These are phyloP conservation scores for Entelurus aequoreus DNA, from an alignment of 2,113 vertebrate genomes.

Conservation along the genomic window DNA sequence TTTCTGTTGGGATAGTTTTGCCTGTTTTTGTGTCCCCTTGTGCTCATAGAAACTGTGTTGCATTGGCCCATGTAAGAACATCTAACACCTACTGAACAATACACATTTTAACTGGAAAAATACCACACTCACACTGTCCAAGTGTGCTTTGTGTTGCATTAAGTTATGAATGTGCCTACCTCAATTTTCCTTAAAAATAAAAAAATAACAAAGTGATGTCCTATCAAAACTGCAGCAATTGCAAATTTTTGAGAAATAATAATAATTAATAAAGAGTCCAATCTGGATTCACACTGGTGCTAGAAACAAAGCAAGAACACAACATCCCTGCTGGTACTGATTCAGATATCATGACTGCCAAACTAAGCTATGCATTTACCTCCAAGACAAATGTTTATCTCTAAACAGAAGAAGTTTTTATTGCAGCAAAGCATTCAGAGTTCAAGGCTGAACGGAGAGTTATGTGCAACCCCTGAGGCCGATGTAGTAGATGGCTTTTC, in stretches of 20 bases:
- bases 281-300: background rate
- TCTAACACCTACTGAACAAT: background rate
- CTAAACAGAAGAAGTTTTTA: constrained; percentile 31
- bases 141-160: background rate
- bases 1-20: background rate
- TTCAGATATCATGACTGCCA: constrained; percentile 19
- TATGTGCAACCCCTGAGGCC: constrained; percentile 31
- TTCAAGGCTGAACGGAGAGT: constrained; percentile 26
- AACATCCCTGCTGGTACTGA: constrained; percentile 16
- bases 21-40: background rate
- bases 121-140: background rate
- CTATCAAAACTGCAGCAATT: constrained; percentile 16
- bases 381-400: constrained; percentile 28
- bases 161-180: background rate
- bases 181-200: too few relatives aligned
- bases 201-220: constrained; percentile 1
- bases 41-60: background rate
- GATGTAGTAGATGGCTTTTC: constrained; percentile 10
- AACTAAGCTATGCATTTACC: constrained; percentile 36
- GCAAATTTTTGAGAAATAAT: constrained; percentile 13
- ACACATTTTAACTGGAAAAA: background rate
- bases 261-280: background rate
- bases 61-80: background rate
- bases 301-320: constrained; percentile 3
- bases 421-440: constrained; percentile 17